Conservation (phyloP, 2,888 invertebrate species). For the Catonia carolina region DNA sequence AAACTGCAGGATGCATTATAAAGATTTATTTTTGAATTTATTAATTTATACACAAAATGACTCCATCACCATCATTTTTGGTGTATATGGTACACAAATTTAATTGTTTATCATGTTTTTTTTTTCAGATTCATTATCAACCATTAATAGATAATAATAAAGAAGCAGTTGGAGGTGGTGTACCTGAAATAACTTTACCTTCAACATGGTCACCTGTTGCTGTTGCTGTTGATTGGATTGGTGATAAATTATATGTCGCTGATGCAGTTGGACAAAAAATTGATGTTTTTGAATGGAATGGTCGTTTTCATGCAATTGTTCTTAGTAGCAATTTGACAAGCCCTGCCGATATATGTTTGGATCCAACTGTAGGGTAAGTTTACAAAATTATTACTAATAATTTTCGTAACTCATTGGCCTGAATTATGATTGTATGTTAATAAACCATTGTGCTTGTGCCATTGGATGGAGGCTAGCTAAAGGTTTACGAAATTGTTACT, state of each 20-base stretch:
- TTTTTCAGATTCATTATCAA: constrained; percentile 54
- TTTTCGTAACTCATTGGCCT: no score
- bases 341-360: constrained; percentile 86
- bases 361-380: constrained; percentile 74
- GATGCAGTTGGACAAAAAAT: constrained; percentile 90
- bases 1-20: no score
- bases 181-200: constrained; percentile 61
- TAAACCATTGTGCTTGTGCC: constrained; percentile 85
- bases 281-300: constrained; percentile 85
- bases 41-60: no score
- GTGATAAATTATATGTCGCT: constrained; percentile 90
- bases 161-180: constrained; percentile 43
- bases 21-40: no score
- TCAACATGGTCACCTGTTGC: constrained; percentile 87
- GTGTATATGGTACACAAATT: no score
- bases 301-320: constrained; percentile 82
- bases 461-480: constrained; percentile 72
- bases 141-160: constrained; percentile 46
- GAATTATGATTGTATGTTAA: no score
- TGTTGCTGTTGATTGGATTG: constrained; percentile 94
- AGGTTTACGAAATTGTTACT: constrained; percentile 71
- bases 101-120: no score
- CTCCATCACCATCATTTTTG: no score
- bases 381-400: background rate
- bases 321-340: constrained; percentile 84